These are phyloP conservation scores for Neosalanx taihuensis DNA, from an alignment of 2,797 vertebrate genomes.

Conservation along the genomic window DNA sequence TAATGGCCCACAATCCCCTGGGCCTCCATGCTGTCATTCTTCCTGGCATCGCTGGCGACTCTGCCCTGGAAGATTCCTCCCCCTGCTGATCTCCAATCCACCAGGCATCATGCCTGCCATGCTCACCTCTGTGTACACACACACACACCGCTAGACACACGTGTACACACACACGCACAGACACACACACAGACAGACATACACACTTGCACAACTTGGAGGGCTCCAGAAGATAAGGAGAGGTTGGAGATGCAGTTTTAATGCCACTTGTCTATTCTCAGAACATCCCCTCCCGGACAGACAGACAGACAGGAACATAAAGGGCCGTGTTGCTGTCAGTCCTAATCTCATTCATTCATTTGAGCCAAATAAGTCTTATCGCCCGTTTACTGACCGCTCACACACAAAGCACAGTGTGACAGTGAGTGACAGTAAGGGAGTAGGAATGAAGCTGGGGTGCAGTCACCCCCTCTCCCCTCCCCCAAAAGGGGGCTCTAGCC, in stretches of 20 bases:
- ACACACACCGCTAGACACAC: conserved; percentile 15
- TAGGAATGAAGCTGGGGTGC: not conserved
- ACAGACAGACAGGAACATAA: not conserved
- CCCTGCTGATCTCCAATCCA: conserved; percentile 42
- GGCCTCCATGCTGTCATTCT: conserved; percentile 14
- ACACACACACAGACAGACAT: too few relatives aligned
- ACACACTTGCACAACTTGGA: not conserved
- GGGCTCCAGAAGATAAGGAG: conserved; percentile 10
- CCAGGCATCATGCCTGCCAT: too few relatives aligned
- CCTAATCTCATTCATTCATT: too few relatives aligned
- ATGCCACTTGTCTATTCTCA: not conserved
- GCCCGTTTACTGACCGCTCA: too few relatives aligned
- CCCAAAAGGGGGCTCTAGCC: too few relatives aligned
- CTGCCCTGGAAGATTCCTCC: conserved; percentile 32
- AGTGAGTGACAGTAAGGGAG: not conserved
- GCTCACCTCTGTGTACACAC: too few relatives aligned
- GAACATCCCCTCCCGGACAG: not conserved
- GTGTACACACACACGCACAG: conserved; percentile 13
- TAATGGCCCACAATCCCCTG: conserved; percentile 42
- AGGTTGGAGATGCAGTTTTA: conserved; percentile 18
- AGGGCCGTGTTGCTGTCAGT: too few relatives aligned
- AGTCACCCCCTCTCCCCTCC: not conserved
- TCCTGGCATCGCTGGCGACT: conserved; percentile 44
- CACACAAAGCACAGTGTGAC: not conserved
- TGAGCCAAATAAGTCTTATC: too few relatives aligned